Percentiles rank a stretch among this genome's conserved stretches.
Evolutionary conservation across 2,797 vertebrate species (phyloP).

Genomic region (Macroramphosus scolopax): DNA sequence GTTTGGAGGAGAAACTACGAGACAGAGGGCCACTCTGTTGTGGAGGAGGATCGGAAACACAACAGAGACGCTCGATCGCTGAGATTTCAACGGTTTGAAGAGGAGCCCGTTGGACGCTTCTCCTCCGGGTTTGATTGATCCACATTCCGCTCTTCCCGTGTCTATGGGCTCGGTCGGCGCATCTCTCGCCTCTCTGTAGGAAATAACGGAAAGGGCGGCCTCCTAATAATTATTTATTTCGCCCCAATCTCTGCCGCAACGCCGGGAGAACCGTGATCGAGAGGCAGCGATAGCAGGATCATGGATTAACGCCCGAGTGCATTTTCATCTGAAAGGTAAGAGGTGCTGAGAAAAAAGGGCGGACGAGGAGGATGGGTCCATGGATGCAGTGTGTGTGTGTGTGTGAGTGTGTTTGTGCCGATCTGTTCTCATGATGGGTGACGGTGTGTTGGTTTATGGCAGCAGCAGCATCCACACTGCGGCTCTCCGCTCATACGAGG

Average conservation of each 20-base stretch:
- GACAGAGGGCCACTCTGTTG: slow-evolving; percentile 58
- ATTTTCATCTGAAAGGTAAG: slow-evolving; percentile 71
- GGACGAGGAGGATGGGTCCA: slow-evolving; percentile 13
- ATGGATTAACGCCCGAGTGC: slow-evolving; percentile 73
- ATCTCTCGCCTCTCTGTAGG: slow-evolving; percentile 58
- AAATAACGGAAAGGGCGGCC: slow-evolving; percentile 62
- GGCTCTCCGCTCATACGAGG: slow-evolving; percentile 11
- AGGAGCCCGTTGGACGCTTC: background rate
- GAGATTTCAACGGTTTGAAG: background rate
- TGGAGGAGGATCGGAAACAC: slow-evolving; percentile 52
- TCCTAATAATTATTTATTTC: slow-evolving; percentile 49
- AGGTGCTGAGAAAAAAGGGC: slow-evolving; percentile 27
- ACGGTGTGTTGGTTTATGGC: slow-evolving; percentile 15
- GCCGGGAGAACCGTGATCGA: slow-evolving; percentile 56
- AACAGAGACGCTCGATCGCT: slow-evolving; percentile 6
- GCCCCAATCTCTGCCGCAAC: slow-evolving; percentile 45
- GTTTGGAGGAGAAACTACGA: slow-evolving; percentile 55
- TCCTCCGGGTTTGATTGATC: background rate
- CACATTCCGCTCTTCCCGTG: slow-evolving; percentile 10
- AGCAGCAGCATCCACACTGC: slow-evolving; percentile 48
- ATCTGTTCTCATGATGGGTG: slow-evolving; percentile 37
- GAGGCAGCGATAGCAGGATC: slow-evolving; percentile 45
- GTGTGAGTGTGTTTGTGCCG: background rate
- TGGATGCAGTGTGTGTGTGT: slow-evolving; percentile 22
- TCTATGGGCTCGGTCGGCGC: slow-evolving; percentile 63